Evolutionary conservation across 2,888 invertebrate genomes (phyloP), one percentile per base, ranked within the genome.

Genomic region (Endotricha flammealis): DNA sequence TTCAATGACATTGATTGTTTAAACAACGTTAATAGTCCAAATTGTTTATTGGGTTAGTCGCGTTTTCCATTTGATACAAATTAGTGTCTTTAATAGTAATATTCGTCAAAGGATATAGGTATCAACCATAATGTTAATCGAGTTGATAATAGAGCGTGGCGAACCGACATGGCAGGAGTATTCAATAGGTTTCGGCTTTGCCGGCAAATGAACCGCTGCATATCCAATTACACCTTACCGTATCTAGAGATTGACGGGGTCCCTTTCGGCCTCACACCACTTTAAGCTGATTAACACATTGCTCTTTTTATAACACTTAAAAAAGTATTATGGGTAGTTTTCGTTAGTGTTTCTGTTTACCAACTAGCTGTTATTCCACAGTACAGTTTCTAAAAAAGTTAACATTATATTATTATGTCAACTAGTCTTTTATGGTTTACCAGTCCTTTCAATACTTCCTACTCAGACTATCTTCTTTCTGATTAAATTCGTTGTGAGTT

Each of bases 211-310:
- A 64, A 53, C 52, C 66, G 62, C 57, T 55, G 56, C 63, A 62
- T 75, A 76, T 77, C 72, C 62, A 69, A 76, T 80, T 76, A 77
- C 66, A 42, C 44, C 50, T 47, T 51, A 55, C 47, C 42, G 33
- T 16, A 27, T 22, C 32, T 39, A 47, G 42, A 53, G 46, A 41
- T 48, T 50, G 45, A 48, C 49, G 48, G 48, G 52, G 51, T 57
- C 47, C 57, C 58, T 58, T 55, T 53, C 50, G 48, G 56, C 51
- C 50, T 56, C 51, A 55, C 63, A 60, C 56, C 56, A 50, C 44
- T 52, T 48, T 66, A 70, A 73, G 65, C 66, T 61, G 65, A 73
- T 74, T 72, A 69, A 38, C 42, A 53, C 50, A 54, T 49, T 53
- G 48, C 49, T 55, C 38, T 50, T 50, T 36, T 49, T 59, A 57